phyloP scores from a whole-genome alignment of 1,140 invertebrate genomes.

The Microplitis mediator region DNA sequence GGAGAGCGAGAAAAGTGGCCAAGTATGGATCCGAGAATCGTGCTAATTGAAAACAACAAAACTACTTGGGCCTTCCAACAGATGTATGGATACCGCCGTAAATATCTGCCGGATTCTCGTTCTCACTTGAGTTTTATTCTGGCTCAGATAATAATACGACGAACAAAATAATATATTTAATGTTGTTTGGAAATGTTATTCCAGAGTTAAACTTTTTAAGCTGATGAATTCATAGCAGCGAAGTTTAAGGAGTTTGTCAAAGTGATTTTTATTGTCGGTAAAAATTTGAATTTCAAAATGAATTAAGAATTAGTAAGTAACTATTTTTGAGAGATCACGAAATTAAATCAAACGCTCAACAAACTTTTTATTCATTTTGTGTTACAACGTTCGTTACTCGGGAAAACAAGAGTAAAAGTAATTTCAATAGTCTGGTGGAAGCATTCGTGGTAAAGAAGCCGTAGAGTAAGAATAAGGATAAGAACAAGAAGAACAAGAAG shows the following conservation, averaged over 20 bases:
- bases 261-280: no score
- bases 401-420: not conserved
- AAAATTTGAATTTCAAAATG: no score
- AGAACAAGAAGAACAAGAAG: no score
- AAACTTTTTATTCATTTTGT: not conserved
- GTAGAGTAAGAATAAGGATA: not conserved
- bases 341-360: not conserved
- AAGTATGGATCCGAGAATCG: slow-evolving; percentile 15
- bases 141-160: not conserved
- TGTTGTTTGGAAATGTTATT: no score
- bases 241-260: no score
- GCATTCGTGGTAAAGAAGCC: not conserved
- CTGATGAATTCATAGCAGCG: no score
- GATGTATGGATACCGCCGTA: not conserved
- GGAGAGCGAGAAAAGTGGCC: slow-evolving; percentile 6
- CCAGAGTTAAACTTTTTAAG: no score
- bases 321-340: not conserved
- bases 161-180: not conserved
- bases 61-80: not conserved
- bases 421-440: not conserved
- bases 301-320: no score
- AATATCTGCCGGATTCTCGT: no score
- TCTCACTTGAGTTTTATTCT: no score
- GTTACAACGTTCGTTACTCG: not conserved
- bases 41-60: slow-evolving; percentile 23